Conservation (phyloP, 1,140 invertebrate species). For the Eriocheir sinensis region DNA sequence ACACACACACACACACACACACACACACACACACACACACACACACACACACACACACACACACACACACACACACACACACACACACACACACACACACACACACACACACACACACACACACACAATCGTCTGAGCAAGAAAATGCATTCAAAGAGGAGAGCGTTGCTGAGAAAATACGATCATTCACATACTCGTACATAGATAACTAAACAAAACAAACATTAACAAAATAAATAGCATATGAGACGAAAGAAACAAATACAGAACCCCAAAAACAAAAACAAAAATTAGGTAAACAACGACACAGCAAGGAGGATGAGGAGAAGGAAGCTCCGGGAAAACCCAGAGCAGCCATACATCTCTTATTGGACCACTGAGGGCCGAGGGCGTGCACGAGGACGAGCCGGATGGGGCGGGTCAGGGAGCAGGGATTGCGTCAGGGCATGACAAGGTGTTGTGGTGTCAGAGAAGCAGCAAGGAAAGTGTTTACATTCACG, state of each 20-base stretch:
- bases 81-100: background rate
- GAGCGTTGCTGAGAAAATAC: background rate
- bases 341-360: background rate
- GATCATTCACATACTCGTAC: background rate
- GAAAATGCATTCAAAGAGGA: background rate
- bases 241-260: background rate
- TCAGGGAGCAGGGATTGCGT: background rate
- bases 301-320: background rate
- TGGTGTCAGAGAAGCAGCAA: background rate
- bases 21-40: background rate
- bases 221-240: background rate
- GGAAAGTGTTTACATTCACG: conserved; percentile 1
- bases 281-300: background rate
- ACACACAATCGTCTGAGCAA: background rate
- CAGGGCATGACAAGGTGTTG: background rate
- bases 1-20: background rate
- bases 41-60: background rate
- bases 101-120: background rate
- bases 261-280: background rate
- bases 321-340: background rate
- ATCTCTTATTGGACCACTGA: background rate
- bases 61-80: background rate
- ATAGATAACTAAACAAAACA: background rate
- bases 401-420: background rate
- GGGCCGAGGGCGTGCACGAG: background rate